Percentiles rank a stretch among this genome's conserved stretches.
Conservation (phyloP, 2,888 invertebrate species). For the Hirtodrosophila alboralis region DNA sequence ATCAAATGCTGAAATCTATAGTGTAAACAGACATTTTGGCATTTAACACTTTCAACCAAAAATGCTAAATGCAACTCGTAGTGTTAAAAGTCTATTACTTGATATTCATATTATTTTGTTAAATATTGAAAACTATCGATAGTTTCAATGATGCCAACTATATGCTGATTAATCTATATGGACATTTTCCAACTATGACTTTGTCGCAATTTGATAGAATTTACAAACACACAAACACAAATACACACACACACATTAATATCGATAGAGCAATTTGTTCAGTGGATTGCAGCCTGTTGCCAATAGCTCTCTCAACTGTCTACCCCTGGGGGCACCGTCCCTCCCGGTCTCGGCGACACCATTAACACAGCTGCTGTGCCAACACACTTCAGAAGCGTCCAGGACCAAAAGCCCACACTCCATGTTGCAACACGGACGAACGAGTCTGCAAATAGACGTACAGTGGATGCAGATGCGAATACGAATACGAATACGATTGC, state of each 20-base stretch:
- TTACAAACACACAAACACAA: conserved; percentile 1
- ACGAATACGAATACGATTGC: conserved; percentile 18
- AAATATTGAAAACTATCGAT: too few species aligned
- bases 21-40: too few species aligned
- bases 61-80: too few species aligned
- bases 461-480: conserved; percentile 20
- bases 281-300: conserved; percentile 33
- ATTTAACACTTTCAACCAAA: too few species aligned
- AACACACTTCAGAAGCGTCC: conserved; percentile 28
- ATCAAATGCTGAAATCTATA: too few species aligned
- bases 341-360: conserved; percentile 35
- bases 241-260: conserved; percentile 6
- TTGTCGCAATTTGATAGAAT: too few species aligned
- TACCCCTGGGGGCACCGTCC: neutral
- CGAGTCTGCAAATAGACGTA: conserved; percentile 48
- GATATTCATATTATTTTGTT: too few species aligned
- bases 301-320: conserved; percentile 19
- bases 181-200: too few species aligned
- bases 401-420: conserved; percentile 16
- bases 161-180: too few species aligned
- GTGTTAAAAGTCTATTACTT: too few species aligned
- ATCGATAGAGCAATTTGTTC: conserved; percentile 23
- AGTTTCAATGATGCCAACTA: too few species aligned
- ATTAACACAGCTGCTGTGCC: conserved; percentile 44
- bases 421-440: conserved; percentile 19